phyloP scores from a whole-genome alignment of 2,797 vertebrate species.

The Artibeus lituratus region DNA sequence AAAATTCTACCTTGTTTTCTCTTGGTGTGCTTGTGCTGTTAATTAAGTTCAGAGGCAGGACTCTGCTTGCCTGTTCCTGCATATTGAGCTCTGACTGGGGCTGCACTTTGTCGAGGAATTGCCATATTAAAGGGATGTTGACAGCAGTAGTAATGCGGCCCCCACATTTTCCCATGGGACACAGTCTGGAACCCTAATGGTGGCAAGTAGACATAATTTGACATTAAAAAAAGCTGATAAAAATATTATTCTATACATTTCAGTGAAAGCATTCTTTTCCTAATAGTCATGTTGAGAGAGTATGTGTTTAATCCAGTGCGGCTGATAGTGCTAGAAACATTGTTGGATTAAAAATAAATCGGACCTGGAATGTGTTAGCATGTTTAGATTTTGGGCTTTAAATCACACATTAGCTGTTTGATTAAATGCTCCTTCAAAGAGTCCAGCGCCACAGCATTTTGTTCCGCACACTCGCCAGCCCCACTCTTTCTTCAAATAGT shows the following conservation, averaged over 20 bases:
- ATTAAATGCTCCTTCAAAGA: not conserved
- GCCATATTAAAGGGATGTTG: not conserved
- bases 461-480: not conserved
- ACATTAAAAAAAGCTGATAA: not conserved
- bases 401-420: not conserved
- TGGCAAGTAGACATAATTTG: not conserved
- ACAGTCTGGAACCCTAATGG: not conserved
- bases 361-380: conserved; percentile 31
- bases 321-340: not conserved
- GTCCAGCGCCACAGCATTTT: not conserved
- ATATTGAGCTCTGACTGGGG: not conserved
- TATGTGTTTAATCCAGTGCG: not conserved
- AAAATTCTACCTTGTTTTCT: not conserved
- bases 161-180: not conserved
- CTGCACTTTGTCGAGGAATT: not conserved
- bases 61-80: not conserved
- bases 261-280: not conserved
- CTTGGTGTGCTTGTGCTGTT: not conserved
- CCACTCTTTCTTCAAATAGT: not conserved
- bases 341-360: not conserved
- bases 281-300: not conserved
- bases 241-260: not conserved
- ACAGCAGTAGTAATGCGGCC: not conserved
- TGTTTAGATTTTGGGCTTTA: not conserved
- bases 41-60: not conserved